A percentile compares a stretch with the other conserved stretches of the same genome.
These are phyloP conservation scores for Ramazzottius varieornatus DNA, from an alignment of 2,888 invertebrate genomes.

Conservation along the genomic window DNA sequence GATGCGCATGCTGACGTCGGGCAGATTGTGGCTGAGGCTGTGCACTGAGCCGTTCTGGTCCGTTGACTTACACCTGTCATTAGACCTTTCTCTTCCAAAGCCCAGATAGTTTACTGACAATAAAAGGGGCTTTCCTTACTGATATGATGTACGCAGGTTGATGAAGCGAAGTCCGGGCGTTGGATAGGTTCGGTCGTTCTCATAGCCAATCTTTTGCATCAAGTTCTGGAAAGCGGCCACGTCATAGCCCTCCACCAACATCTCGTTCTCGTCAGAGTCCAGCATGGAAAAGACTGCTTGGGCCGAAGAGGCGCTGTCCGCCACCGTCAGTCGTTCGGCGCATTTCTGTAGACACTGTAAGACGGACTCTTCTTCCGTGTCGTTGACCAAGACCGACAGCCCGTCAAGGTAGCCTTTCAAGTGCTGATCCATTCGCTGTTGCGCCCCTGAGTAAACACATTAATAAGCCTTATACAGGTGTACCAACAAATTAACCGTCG, in stretches of 20 bases:
- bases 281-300: conserved; percentile 3
- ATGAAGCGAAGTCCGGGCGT: conserved; percentile 20
- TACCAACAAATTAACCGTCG: too few species aligned
- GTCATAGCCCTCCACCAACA: neutral
- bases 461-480: conserved; percentile 5
- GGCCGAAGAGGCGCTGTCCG: neutral
- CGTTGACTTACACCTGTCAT: neutral
- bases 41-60: neutral
- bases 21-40: neutral
- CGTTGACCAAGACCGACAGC: conserved; percentile 37
- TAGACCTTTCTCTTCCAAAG: too few species aligned
- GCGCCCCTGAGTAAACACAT: conserved; percentile 41
- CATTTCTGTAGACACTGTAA: conserved; percentile 50
- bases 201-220: conserved; percentile 18
- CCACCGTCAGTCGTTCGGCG: conserved; percentile 47
- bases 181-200: conserved; percentile 19
- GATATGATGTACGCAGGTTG: conserved; percentile 16
- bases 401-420: conserved; percentile 68
- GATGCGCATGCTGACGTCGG: neutral
- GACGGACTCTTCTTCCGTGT: conserved; percentile 42
- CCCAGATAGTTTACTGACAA: too few species aligned
- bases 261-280: neutral
- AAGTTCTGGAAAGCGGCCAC: conserved; percentile 11
- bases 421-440: conserved; percentile 65
- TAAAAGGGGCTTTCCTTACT: conserved; percentile 15